These are phyloP conservation scores for Drosophila pectinifera DNA, from an alignment of 1,140 invertebrate genomes.

Conservation along the genomic window DNA sequence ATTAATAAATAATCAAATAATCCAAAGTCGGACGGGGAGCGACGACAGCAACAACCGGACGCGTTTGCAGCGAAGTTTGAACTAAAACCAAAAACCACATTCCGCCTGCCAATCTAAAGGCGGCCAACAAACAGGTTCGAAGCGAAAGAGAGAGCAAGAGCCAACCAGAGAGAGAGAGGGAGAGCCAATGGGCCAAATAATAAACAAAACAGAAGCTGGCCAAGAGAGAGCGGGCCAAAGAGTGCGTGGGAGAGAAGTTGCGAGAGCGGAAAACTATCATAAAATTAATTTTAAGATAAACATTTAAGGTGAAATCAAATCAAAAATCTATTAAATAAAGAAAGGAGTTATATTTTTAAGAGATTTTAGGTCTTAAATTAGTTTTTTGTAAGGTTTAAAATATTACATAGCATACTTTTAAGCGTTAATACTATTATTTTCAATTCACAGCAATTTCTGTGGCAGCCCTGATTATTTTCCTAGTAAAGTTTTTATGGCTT, in stretches of 20 bases:
- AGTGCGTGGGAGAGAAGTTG: slow-evolving; percentile 10
- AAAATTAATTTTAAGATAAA: slow-evolving; percentile 30
- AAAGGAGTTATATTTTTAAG: background rate
- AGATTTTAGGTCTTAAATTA: background rate
- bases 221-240: slow-evolving; percentile 10
- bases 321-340: background rate
- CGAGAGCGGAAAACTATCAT: slow-evolving; percentile 6
- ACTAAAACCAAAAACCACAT: slow-evolving; percentile 62
- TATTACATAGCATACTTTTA: background rate
- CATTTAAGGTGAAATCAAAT: background rate
- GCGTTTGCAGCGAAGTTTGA: slow-evolving; percentile 58
- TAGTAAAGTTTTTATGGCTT: too few relatives aligned
- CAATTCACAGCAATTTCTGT: background rate
- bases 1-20: slow-evolving; percentile 54
- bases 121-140: slow-evolving; percentile 71
- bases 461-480: background rate
- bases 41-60: slow-evolving; percentile 47
- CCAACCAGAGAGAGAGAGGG: slow-evolving; percentile 14
- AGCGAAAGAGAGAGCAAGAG: slow-evolving; percentile 27
- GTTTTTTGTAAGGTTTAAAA: background rate
- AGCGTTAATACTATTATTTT: background rate
- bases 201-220: slow-evolving; percentile 33
- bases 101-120: slow-evolving; percentile 40
- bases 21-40: slow-evolving; percentile 5
- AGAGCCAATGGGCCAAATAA: slow-evolving; percentile 29